Base-by-base conservation (phyloP, 2,888 invertebrate genomes). In the Lottia scabra region DNA sequence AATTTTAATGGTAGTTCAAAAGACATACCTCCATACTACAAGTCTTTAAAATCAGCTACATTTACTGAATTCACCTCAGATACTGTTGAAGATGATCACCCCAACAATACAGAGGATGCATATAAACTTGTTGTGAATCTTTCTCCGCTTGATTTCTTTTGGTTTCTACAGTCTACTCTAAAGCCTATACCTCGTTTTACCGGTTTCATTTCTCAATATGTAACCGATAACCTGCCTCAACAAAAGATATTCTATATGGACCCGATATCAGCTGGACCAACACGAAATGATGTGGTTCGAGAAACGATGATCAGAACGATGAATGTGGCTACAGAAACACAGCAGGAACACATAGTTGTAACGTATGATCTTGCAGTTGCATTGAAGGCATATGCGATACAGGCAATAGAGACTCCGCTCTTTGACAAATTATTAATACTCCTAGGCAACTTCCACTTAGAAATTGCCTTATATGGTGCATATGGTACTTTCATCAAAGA, bases 281-380 rank as follows among this genome's bases (percentile, higher is more conserved):
- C 56, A 12, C 15, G 56, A 56, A 56, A 56, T 56, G 56, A 56
- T 56, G 56, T 56, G 15, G 75, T 75, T 38, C 63, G 63, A 16
- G 75, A 75, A 63, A 75, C 73, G 0, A 75, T 75, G 75, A 43
- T 23, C 4, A 62, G 73, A 46, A 69, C 56, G 12, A 48, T 75
- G 62, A 68, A 65, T 26, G 75, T 75, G 8, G 70, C 75, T 19
- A 43, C 12, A 23, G 75, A 75, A 65, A 65, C 70, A 8, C 19
- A 45, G 4, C 72, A 75, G 68, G 48, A 74, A n/a, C 69, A 68
- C 63, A 68, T 19, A 12, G n/a, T n/a, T n/a, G n/a, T n/a, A n/a
- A 68, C 74, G 12, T 75, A 75, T 26, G 75, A 75, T 45, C 63
- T 75, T 13, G 75, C 73, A 1, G 73, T 75, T 23, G 75, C 75